A percentile compares a stretch with the other conserved stretches of the same genome.
These are phyloP conservation scores for Trichechus manatus DNA, from an alignment of 2,113 vertebrate genomes.

Conservation along the genomic window DNA sequence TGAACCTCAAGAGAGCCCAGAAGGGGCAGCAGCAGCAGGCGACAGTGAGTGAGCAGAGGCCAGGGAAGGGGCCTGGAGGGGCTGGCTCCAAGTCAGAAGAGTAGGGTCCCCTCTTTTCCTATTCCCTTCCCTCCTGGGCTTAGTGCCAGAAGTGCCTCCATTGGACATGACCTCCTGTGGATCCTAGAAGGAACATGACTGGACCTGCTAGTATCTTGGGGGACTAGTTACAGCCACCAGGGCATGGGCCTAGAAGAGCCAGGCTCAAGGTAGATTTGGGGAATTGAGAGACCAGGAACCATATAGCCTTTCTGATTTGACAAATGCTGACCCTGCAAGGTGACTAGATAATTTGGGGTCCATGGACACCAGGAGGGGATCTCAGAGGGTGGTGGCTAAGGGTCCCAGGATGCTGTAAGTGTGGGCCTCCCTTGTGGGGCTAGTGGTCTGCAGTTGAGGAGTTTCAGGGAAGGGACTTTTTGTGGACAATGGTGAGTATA, in stretches of 20 bases:
- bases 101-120: not conserved
- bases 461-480: no score
- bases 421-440: not conserved
- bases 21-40: no score
- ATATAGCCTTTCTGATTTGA: not conserved
- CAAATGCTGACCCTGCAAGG: not conserved
- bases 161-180: not conserved
- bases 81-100: not conserved
- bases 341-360: not conserved
- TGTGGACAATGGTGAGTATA: not conserved
- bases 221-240: no score
- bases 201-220: no score
- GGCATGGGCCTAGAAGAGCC: no score
- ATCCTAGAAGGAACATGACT: no score
- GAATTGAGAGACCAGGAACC: not conserved
- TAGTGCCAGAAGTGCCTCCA: not conserved
- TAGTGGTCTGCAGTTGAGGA: not conserved
- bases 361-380: rapidly evolving
- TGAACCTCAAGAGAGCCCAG: no score
- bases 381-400: not conserved
- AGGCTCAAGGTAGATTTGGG: no score
- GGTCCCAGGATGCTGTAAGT: not conserved
- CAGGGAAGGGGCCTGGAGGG: not conserved
- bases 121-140: not conserved
- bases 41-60: constrained; percentile 87